Evolutionary conservation across 2,113 vertebrate genomes (phyloP).

Genomic region (Scartelaos histophorus): DNA sequence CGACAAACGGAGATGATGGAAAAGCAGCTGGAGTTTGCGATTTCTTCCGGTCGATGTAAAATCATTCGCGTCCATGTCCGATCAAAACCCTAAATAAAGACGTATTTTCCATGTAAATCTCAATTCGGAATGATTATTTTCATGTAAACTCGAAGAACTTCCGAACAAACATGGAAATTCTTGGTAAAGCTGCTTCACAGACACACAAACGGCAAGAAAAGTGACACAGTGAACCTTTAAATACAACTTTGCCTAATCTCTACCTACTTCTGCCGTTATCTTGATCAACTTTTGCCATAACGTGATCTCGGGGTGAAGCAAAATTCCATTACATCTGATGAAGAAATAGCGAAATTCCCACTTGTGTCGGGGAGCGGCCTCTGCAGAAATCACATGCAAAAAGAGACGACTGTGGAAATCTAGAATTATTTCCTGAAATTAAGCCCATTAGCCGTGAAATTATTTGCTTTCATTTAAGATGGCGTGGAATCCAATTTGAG

Average conservation of each 20-base stretch:
- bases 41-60: too few relatives aligned
- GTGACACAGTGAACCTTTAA: neutral
- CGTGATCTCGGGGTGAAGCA: conserved; percentile 42
- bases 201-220: too few relatives aligned
- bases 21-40: too few relatives aligned
- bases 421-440: conserved; percentile 75
- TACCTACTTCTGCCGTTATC: conserved; percentile 12
- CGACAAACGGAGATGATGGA: too few relatives aligned
- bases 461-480: conserved; percentile 76
- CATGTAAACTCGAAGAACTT: too few relatives aligned
- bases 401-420: conserved; percentile 71
- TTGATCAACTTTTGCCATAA: conserved; percentile 34
- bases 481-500: conserved; percentile 70
- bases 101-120: too few relatives aligned
- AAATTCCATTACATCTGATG: conserved; percentile 33
- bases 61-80: too few relatives aligned
- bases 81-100: too few relatives aligned
- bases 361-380: conserved; percentile 39
- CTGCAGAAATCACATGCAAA: conserved; percentile 64
- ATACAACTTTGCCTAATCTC: neutral
- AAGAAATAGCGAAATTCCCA: conserved; percentile 28
- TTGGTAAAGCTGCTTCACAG: neutral
- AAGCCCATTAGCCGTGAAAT: conserved; percentile 77
- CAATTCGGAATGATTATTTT: too few relatives aligned
- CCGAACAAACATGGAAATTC: too few relatives aligned